These are phyloP conservation scores for Octopus bimaculoides DNA, from an alignment of 1,140 invertebrate species.

Conservation along the genomic window DNA sequence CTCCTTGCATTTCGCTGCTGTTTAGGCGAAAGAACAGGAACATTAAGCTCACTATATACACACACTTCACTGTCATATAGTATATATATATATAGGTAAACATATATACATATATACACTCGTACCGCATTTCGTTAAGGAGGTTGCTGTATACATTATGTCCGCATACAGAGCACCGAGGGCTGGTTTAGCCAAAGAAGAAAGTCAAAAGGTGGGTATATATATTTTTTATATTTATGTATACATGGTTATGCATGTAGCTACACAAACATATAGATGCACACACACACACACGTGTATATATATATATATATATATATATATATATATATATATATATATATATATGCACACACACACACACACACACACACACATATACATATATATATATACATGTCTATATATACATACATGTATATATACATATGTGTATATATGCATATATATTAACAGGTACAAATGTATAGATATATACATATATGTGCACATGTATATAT, in stretches of 20 bases:
- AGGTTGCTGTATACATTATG: too few relatives aligned
- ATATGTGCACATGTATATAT: neutral
- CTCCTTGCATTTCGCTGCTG: too few relatives aligned
- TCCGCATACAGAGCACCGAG: neutral
- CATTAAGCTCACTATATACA: too few relatives aligned
- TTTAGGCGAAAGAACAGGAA: too few relatives aligned
- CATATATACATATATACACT: too few relatives aligned
- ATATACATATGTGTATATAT: neutral
- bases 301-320: neutral
- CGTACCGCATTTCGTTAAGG: too few relatives aligned
- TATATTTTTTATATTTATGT: too few relatives aligned
- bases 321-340: neutral
- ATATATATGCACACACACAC: neutral
- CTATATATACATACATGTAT: neutral
- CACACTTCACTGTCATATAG: too few relatives aligned
- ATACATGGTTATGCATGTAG: too few relatives aligned
- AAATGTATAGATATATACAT: neutral
- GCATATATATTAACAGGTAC: neutral
- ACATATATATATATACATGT: neutral
- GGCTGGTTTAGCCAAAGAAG: neutral
- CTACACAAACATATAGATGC: too few relatives aligned
- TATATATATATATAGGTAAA: too few relatives aligned
- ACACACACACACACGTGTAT: too few relatives aligned
- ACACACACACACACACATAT: conserved; percentile 1
- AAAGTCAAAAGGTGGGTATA: neutral